phyloP scores from a whole-genome alignment of 1,140 invertebrate genomes.

The Diabrotica virgifera region DNA sequence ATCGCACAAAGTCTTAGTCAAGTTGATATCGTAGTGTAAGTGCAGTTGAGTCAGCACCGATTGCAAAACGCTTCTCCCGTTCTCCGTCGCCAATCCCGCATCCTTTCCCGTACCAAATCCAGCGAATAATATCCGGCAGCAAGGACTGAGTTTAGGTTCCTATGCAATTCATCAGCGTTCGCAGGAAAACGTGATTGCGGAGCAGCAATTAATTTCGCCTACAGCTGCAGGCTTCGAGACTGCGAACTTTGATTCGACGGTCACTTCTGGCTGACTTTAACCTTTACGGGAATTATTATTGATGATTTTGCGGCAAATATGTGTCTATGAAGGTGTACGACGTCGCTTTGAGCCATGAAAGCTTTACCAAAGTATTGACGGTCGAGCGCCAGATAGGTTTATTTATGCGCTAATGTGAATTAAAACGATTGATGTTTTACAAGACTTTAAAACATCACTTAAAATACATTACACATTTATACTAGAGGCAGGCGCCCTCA shows the following conservation, averaged over 20 bases:
- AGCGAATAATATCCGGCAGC: conserved; percentile 11
- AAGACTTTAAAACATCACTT: too few relatives aligned
- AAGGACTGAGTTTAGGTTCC: conserved; percentile 6
- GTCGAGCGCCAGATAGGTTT: too few relatives aligned
- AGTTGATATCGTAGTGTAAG: neutral
- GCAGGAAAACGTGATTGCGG: conserved; percentile 13
- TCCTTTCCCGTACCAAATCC: neutral
- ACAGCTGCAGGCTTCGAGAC: conserved; percentile 2
- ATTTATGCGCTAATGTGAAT: too few relatives aligned
- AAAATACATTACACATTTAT: too few relatives aligned
- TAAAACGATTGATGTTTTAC: too few relatives aligned
- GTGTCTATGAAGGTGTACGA: too few relatives aligned
- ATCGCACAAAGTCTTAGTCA: neutral
- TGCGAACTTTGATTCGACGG: neutral
- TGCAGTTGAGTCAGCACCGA: conserved; percentile 1
- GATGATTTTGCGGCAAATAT: too few relatives aligned
- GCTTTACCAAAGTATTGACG: too few relatives aligned
- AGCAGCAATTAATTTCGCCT: conserved; percentile 13
- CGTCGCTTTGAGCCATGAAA: too few relatives aligned
- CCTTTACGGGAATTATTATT: too few relatives aligned
- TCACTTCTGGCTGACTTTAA: neutral
- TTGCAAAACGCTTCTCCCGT: neutral
- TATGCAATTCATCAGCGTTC: conserved; percentile 13
- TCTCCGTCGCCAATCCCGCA: neutral
- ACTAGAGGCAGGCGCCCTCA: too few relatives aligned